Conservation (phyloP, 2,113 vertebrate species). For the Cairina moschata region DNA sequence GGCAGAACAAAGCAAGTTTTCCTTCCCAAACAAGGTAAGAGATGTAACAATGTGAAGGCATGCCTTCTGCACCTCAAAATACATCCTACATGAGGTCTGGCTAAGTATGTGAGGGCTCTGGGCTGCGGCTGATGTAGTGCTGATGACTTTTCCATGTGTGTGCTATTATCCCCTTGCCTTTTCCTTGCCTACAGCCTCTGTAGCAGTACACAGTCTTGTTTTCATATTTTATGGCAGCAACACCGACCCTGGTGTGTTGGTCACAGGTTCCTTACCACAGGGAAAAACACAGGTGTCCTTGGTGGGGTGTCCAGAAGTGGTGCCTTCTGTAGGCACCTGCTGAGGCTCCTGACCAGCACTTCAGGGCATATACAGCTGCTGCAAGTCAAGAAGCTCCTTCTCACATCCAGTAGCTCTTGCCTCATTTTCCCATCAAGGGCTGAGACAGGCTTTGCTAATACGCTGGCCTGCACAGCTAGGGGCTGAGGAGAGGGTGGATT, state of each 20-base stretch:
- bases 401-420: not conserved
- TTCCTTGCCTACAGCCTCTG: not conserved
- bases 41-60: not conserved
- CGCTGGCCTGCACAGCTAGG: not conserved
- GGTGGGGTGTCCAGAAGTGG: not conserved
- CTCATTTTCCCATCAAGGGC: not conserved
- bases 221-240: not conserved
- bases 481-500: not conserved
- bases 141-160: not conserved
- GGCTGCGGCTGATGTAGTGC: rapidly evolving
- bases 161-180: not conserved
- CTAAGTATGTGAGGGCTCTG: not conserved
- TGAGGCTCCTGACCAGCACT: not conserved
- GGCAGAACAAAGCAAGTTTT: slow-evolving; percentile 83
- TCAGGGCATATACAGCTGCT: not conserved
- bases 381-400: not conserved
- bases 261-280: rapidly evolving
- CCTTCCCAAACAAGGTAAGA: slow-evolving; percentile 88
- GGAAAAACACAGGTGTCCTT: not conserved
- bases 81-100: not conserved
- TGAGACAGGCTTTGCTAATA: not conserved
- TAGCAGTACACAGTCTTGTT: not conserved
- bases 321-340: not conserved
- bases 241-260: too few relatives aligned
- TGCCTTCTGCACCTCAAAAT: not conserved